phyloP scores from a whole-genome alignment of 2,113 vertebrate species.

The Prochilodus magdalenae region DNA sequence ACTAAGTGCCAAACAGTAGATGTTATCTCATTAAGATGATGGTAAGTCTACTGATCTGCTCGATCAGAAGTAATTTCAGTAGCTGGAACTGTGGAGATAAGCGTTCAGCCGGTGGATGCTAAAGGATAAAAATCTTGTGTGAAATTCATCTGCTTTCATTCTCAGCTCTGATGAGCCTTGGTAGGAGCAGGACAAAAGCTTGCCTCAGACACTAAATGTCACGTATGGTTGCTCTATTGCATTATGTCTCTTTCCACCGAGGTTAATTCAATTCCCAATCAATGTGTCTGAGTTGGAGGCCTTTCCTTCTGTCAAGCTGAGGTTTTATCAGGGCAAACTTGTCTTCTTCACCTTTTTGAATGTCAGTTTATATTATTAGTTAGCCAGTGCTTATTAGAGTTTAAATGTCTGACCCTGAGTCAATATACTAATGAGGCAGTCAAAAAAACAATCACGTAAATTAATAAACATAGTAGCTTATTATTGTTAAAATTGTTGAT shows the following conservation, averaged over 20 bases:
- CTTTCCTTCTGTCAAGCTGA: constrained; percentile 48
- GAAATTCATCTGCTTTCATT: constrained; percentile 22
- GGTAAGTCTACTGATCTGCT: not conserved
- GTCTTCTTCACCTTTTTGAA: constrained; percentile 30
- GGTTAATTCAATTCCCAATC: constrained; percentile 54
- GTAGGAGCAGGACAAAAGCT: constrained; percentile 35
- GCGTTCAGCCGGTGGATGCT: not conserved
- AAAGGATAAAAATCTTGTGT: constrained; percentile 29
- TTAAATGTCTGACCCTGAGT: constrained; percentile 1
- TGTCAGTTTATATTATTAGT: not conserved
- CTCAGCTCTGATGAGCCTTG: constrained; percentile 28
- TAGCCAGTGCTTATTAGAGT: not conserved
- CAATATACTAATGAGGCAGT: not conserved
- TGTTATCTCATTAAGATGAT: not conserved
- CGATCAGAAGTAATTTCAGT: not conserved
- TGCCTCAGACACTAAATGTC: constrained; percentile 50
- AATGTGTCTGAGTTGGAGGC: constrained; percentile 44
- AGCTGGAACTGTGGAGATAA: not conserved
- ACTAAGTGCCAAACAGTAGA: too few relatives aligned
- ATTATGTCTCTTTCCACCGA: constrained; percentile 46
- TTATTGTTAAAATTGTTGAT: not conserved
- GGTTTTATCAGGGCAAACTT: constrained; percentile 42
- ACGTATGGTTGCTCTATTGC: constrained; percentile 41
- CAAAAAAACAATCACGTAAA: not conserved
- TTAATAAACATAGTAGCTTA: too few relatives aligned